A percentile compares a stretch with the other conserved stretches of the same genome.
Conservation (phyloP, 1,140 invertebrate genomes). For the Meloidogyne hapla region DNA sequence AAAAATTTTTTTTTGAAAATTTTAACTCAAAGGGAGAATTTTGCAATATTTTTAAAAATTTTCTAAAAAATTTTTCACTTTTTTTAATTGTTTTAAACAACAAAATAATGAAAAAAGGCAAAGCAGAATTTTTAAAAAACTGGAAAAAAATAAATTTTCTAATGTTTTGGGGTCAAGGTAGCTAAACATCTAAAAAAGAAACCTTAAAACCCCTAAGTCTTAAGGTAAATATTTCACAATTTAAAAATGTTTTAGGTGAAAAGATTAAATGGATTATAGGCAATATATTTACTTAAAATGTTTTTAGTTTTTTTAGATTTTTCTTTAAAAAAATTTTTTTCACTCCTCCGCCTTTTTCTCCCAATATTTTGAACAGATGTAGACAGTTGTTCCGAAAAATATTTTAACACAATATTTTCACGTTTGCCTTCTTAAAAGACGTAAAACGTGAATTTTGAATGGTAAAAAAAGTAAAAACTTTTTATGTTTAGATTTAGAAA, state of each 20-base stretch:
- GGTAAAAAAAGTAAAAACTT: not conserved
- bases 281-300: not conserved
- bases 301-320: not conserved
- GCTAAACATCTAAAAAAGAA: too few species aligned
- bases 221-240: not conserved
- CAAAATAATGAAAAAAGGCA: not conserved
- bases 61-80: not conserved
- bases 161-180: too few species aligned
- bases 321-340: not conserved
- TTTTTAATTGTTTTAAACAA: not conserved
- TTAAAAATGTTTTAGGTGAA: not conserved
- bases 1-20: conserved; percentile 1
- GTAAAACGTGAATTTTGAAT: not conserved
- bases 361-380: not conserved
- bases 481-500: not conserved
- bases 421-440: not conserved
- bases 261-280: not conserved
- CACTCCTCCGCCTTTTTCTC: not conserved
- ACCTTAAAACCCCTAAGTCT: too few species aligned
- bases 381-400: not conserved
- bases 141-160: too few species aligned
- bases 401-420: not conserved
- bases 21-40: not conserved
- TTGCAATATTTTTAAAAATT: conserved; percentile 6
- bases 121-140: too few species aligned